Evolutionary conservation across 1,140 invertebrate genomes (phyloP), one percentile per base, ranked within the genome.

Genomic region (Venturia canescens): DNA sequence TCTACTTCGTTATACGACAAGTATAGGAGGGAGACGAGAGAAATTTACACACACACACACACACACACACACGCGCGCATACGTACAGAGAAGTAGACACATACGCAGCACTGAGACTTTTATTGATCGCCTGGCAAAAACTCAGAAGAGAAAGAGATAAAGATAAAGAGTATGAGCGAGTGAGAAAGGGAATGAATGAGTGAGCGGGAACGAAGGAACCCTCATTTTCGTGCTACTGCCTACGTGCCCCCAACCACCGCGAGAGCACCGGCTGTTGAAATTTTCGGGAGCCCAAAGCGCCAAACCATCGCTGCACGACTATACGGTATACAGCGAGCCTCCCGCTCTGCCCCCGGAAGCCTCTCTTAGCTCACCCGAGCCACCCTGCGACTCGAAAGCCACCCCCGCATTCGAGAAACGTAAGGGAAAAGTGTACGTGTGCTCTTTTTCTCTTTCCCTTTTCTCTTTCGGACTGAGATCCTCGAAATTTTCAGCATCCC

Each of bases 71-170:
- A 44, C 38, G 13, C 38, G 13, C 13, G 3, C 3, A 44, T 9
- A 44, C 38, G 38, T 44, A 34, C 63, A 81, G 48, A 75, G 78
- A 81, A 76, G 80, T 70, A 83, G 72, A 80, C 81, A 67, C 75
- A 74, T 72, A 83, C 82, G 84, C 18, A 89, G 90, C 89, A 90
- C 89, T 89, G 91, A 91, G 90, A 91, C 89, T 92, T 92, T 92
- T 91, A 91, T 92, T 92, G 91, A 91, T 91, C 91, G 91, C 85
- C 88, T 89, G 89, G 90, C 90, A 92, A 92, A 92, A 92, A 91
- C 89, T 91, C 89, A 90, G 90, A 88, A 76, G 72, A 57, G 72
- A 60, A 53, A 26, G 71, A 71, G 69, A 53, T 53, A 53, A 53
- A 53, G 50, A 53, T 53, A 53, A 53, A 53, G 50, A 44, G 38